phyloP scores from a whole-genome alignment of 2,113 vertebrate genomes.

The Echinops telfairi region DNA sequence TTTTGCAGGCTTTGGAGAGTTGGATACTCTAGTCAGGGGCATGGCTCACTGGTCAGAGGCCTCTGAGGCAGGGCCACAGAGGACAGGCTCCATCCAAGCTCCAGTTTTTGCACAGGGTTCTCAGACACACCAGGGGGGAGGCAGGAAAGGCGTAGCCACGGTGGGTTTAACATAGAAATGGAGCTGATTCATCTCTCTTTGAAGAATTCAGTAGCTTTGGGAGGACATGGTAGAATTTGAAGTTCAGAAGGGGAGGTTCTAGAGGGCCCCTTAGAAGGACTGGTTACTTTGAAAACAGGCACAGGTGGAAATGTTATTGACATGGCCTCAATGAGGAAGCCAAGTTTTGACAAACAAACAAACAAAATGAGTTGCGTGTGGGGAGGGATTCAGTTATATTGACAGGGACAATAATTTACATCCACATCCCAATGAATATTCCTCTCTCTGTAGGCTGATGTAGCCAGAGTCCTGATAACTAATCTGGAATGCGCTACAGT shows the following conservation, averaged over 20 bases:
- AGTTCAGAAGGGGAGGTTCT: background rate
- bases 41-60: too few species aligned
- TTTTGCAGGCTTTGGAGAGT: fast-evolving
- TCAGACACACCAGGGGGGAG: fast-evolving
- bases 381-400: background rate
- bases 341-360: background rate
- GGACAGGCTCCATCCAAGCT: too few species aligned
- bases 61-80: background rate
- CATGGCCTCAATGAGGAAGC: background rate
- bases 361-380: too few species aligned
- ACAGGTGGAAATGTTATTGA: too few species aligned
- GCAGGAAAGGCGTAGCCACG: background rate
- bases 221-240: background rate
- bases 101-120: background rate
- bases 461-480: background rate
- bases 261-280: background rate
- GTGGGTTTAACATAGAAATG: background rate
- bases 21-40: fast-evolving
- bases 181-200: background rate
- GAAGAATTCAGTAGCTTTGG: background rate
- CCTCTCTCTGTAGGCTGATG: background rate
- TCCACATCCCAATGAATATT: background rate
- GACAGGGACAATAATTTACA: background rate
- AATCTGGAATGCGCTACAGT: background rate
- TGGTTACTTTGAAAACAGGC: background rate